phyloP scores from a whole-genome alignment of 2,113 vertebrate species.

The Bombycilla garrulus region DNA sequence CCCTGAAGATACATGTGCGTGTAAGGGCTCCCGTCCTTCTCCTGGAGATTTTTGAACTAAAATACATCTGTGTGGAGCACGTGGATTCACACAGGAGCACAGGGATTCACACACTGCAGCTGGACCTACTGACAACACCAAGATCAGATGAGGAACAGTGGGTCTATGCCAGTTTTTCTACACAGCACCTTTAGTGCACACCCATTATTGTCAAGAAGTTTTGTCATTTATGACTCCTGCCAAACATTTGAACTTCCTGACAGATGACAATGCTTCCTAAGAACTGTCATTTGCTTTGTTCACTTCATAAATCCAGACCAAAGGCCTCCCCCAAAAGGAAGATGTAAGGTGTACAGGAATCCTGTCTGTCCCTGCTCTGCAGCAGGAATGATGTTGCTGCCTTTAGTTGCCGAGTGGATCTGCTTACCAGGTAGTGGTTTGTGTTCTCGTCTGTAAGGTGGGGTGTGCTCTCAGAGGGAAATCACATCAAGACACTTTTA shows the following conservation, averaged over 20 bases:
- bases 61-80: fast-evolving
- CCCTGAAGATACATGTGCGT: neutral
- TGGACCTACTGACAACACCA: neutral
- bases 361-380: neutral
- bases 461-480: neutral
- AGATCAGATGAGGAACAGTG: neutral
- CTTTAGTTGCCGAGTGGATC: neutral
- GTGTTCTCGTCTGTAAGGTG: neutral
- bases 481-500: neutral
- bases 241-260: neutral
- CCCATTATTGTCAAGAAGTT: neutral
- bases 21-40: neutral
- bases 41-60: neutral
- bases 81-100: fast-evolving
- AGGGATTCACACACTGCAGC: neutral
- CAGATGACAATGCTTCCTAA: neutral
- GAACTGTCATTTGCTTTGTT: neutral
- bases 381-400: neutral
- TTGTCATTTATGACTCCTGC: neutral
- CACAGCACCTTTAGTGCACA: neutral
- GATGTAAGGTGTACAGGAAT: neutral
- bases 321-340: neutral
- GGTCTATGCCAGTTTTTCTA: neutral
- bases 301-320: neutral
- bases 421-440: neutral